phyloP scores from a whole-genome alignment of 2,797 vertebrate species.

The Propithecus perrieri region DNA sequence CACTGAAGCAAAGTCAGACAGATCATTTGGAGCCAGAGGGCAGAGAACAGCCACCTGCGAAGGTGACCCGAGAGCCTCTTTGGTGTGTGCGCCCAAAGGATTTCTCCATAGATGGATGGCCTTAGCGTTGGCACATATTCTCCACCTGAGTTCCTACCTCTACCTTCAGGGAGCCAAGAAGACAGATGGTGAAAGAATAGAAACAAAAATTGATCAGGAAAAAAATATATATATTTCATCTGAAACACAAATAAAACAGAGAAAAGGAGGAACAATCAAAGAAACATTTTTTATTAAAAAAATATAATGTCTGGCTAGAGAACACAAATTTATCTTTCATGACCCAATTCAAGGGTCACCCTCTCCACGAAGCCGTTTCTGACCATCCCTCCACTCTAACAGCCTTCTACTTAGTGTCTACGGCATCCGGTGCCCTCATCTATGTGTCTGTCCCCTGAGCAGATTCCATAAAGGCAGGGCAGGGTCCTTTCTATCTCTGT shows the following conservation, averaged over 20 bases:
- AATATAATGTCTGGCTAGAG: neutral
- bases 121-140: neutral
- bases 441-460: neutral
- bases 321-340: neutral
- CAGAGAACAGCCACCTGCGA: neutral
- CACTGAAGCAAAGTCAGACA: neutral
- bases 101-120: neutral
- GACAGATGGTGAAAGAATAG: neutral
- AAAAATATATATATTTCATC: neutral
- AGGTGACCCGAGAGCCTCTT: neutral
- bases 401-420: neutral
- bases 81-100: neutral
- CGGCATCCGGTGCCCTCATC: accelerated
- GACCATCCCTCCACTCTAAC: neutral
- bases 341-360: neutral
- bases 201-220: neutral
- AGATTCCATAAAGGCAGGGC: neutral
- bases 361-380: neutral
- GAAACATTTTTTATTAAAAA: neutral
- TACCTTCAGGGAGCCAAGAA: neutral
- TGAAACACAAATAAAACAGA: neutral
- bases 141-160: neutral
- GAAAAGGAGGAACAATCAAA: neutral
- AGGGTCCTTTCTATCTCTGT: neutral
- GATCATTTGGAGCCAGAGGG: neutral